Base-by-base conservation (phyloP, 1,140 invertebrate genomes). In the Helicoverpa zea region DNA sequence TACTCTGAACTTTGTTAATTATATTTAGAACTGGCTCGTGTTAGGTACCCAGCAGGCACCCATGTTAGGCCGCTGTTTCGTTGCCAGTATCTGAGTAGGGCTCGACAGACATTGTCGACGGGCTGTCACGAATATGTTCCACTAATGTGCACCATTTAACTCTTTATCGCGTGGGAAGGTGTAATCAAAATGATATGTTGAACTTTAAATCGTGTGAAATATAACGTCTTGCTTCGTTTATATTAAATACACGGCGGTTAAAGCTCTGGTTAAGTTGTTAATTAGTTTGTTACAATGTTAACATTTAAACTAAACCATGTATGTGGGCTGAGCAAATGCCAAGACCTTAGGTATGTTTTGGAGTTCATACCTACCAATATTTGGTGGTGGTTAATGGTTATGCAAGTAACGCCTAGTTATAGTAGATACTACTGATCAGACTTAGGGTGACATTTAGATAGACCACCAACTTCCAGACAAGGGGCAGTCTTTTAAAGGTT, bases 21-120 rank as follows among this genome's bases (percentile, higher is more conserved):
- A 75, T 61, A 61, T 49, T 61, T 75, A 49, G 58, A 35, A 43
- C 51, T 47, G 56, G 58, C 58, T 61, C 35, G 30, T 43, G n/a
- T 56, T 18, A 18, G n/a, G 5, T 58, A 75, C 23, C 23, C 23
- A 23, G 23, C 23, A 23, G 23, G 43, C 35, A 75, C 73, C 73
- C 73, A 75, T 61, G 73, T 75, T 75, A 56, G 70, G 70, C 29
- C 56, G 51, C 49, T 61, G 61, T 61, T 75, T 61, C 30, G 30
- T 4, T 75, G 58, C 43, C 56, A 59, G 30, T 35, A 74, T 61
- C 73, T 61, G 73, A 61, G 73, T 49, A 51, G 35, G 73, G 73
- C 73, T 23, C 58, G 35, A 14, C 43, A 49, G 35, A 61, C 35
- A 61, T 35, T 58, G 16, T 58, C 61, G 73, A 61, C 73, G 61